Conservation (phyloP, 1,140 invertebrate species). For the Aphaenogaster rudis region DNA sequence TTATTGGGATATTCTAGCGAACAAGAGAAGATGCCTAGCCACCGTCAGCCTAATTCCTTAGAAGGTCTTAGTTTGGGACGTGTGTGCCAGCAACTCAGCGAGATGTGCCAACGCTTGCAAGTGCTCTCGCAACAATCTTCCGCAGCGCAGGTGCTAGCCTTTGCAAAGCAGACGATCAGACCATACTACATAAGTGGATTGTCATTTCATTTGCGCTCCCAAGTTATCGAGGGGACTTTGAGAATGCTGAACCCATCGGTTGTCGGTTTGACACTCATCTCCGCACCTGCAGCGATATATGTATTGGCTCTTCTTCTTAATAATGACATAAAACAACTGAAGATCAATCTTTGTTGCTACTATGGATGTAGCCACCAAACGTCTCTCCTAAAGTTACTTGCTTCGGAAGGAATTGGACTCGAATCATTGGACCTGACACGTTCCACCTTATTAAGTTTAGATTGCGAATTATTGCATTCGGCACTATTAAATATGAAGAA, state of each 20-base stretch:
- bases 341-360: conserved; percentile 87
- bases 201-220: conserved; percentile 82
- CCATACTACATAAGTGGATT: conserved; percentile 85
- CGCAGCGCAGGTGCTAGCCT: conserved; percentile 81
- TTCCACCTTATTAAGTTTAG: conserved; percentile 84
- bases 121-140: conserved; percentile 85
- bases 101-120: conserved; percentile 85
- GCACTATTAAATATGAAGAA: conserved; percentile 83
- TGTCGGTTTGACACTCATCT: conserved; percentile 82
- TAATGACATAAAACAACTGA: conserved; percentile 85
- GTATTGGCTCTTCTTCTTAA: conserved; percentile 85
- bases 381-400: conserved; percentile 84
- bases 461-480: conserved; percentile 84
- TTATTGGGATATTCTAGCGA: conserved; percentile 68
- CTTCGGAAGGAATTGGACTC: conserved; percentile 84
- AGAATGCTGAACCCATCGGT: conserved; percentile 80
- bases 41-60: conserved; percentile 85
- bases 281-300: conserved; percentile 85
- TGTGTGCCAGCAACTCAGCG: conserved; percentile 85
- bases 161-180: conserved; percentile 84
- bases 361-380: conserved; percentile 87
- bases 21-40: conserved; percentile 84
- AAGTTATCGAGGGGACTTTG: conserved; percentile 84
- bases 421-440: conserved; percentile 84
- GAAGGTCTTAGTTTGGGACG: conserved; percentile 84